Evolutionary conservation across 2,888 invertebrate species (phyloP), one percentile per base, ranked within the genome.

Genomic region (Drosophila suboccidentalis): DNA sequence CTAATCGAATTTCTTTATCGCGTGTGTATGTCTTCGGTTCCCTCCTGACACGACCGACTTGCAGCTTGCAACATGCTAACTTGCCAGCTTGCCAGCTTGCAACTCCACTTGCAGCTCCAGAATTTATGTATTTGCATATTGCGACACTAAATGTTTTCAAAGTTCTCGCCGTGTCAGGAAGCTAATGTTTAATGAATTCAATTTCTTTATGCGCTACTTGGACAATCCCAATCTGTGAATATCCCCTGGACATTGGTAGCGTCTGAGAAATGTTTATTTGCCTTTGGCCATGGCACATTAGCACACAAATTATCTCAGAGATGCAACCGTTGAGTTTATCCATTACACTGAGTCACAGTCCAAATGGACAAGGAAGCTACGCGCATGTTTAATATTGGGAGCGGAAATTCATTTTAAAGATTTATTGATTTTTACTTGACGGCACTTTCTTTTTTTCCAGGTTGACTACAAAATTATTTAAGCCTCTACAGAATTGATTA

Each of bases 1-100:
- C 89, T 90, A 90, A 90, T 90, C 90, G 90, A 90, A 90, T 90
- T 90, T 90, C 86, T 89, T 90, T 86, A 90, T 90, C 90, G 90
- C 89, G 89, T 90, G 88, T 88, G 87, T 77, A 84, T 87, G 89
- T 88, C 85, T 85, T 85, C 74, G 75, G 74, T 73, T 69, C 61
- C 60, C 57, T 57, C 62, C 58, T 64, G 69, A 69, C 76, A 67
- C 61, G 76, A 43, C 62, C 62, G 71, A 60, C 65, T 60, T 65
- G 32, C 36, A 39, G 54, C 51, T 38, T 71, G 46, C 46, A 41
- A 38, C 53, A n/a, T 57, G 36, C 26, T 13, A 50, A n/a, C 19
- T 34, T 39, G 4, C 39, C 36, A 19, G 19, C 32, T 15, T 32
- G 54, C 19, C 17, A 29, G 43, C 64, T 54, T 49, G 46, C 36